These are phyloP conservation scores for Aproaerema taeniolella DNA, from an alignment of 2,888 invertebrate species.

Conservation along the genomic window DNA sequence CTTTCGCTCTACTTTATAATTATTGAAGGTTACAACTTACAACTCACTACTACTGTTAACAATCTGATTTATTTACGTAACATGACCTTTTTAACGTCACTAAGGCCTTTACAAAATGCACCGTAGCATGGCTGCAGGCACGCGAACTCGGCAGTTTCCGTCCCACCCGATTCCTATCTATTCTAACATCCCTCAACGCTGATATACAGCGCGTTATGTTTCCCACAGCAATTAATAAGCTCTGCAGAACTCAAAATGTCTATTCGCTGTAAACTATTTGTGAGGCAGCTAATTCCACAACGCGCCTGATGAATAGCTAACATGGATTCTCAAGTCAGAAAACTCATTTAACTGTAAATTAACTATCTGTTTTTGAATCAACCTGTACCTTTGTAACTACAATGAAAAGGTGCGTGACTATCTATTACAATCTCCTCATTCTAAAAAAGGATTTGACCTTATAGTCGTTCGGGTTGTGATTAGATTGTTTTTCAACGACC, in stretches of 20 bases:
- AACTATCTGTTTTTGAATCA: too few species aligned
- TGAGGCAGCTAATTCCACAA: too few species aligned
- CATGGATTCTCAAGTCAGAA: too few species aligned
- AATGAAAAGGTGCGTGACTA: conserved; percentile 5
- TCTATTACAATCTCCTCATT: conserved; percentile 2
- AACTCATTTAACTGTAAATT: too few species aligned
- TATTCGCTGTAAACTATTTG: too few species aligned
- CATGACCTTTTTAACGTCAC: conserved; percentile 11
- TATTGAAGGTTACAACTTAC: conserved; percentile 8
- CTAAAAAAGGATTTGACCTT: conserved; percentile 9
- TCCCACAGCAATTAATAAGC: too few species aligned
- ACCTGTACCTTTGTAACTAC: too few species aligned
- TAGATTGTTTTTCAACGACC: conserved; percentile 10
- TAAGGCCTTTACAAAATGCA: conserved; percentile 16
- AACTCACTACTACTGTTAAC: conserved; percentile 5
- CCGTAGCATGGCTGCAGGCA: conserved; percentile 15
- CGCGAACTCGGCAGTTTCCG: conserved; percentile 19
- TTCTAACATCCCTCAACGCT: conserved; percentile 7
- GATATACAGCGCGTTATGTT: too few species aligned
- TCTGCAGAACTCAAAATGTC: too few species aligned
- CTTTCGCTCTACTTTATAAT: conserved; percentile 1
- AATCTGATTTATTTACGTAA: conserved; percentile 14
- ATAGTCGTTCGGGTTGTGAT: conserved; percentile 8
- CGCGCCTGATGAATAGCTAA: too few species aligned
- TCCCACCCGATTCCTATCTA: conserved; percentile 21